Evolutionary conservation across 2,797 vertebrate species (phyloP), one percentile per base, ranked within the genome.

Genomic region (Rhinogobio ventralis): DNA sequence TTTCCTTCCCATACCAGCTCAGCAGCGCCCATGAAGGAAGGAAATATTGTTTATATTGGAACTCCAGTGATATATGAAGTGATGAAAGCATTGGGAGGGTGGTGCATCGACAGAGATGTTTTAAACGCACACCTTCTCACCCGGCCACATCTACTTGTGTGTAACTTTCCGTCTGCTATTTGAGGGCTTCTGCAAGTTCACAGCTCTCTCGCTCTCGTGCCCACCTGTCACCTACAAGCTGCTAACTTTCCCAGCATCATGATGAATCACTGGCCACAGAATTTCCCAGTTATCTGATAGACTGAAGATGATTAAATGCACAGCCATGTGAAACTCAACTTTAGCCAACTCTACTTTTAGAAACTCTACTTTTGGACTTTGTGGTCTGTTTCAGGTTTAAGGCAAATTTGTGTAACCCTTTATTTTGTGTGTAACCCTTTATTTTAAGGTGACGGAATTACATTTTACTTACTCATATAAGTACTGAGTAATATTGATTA

Each of bases 1-100:
- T 91, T 93, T 92, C 91, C 93, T 93, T 93, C 91, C 91, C 55
- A 68, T 51, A 62, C 60, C 90, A 60, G 78, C 62, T 68, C 57
- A 71, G 49, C 57, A 71, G 49, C 46, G 74, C n/a, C 46, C n/a
- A 9, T 33, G 76, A 11, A 68, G 84, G 85, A 67, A 86, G 39
- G 66, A 82, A 19, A 15, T 13, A 53, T 17, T 46, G 25, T 42
- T 84, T 57, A 69, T 82, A 33, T 73, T 72, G 51, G 64, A 46
- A 25, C 17, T 25, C 13, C 49, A 81, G 84, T 90, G 83, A 90
- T 45, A 86, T 7, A 75, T 87, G 57, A 75, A 87, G 60, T 67
- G 81, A 83, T n/a, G 73, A 82, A 83, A 73, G 9, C 39, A 33
- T 33, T 81, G 72, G 72, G 73, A 62, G 67, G 45, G 9, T 79